phyloP scores from a whole-genome alignment of 53 echinoderm and acorn worm genomes.

The Stichopus horrens region DNA sequence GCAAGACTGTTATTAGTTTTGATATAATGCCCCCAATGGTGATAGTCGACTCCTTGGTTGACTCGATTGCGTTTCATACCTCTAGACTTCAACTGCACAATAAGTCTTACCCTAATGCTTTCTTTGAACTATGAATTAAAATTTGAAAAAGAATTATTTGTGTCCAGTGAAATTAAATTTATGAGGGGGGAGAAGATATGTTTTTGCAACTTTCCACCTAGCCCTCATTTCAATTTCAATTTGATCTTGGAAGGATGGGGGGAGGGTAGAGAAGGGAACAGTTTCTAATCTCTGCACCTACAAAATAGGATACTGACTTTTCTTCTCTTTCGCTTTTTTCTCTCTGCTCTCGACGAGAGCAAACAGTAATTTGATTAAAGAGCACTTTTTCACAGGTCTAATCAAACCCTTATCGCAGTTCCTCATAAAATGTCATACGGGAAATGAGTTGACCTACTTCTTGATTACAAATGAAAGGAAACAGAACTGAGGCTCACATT shows the following conservation, averaged over 20 bases:
- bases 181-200: not conserved
- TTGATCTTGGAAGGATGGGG: not conserved
- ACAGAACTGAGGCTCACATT: not conserved
- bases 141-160: too few relatives aligned
- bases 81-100: too few relatives aligned
- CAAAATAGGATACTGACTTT: not conserved
- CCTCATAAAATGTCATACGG: not conserved
- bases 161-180: constrained; percentile 40
- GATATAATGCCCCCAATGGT: too few relatives aligned
- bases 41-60: too few relatives aligned
- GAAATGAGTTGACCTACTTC: not conserved
- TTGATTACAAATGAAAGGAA: not conserved
- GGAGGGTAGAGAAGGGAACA: not conserved
- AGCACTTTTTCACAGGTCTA: not conserved
- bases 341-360: not conserved
- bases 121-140: too few relatives aligned
- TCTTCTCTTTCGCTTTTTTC: not conserved
- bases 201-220: too few relatives aligned
- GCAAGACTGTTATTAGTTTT: too few relatives aligned
- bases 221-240: too few relatives aligned
- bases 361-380: constrained; percentile 6
- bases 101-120: too few relatives aligned
- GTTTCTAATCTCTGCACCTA: not conserved
- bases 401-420: not conserved
- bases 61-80: too few relatives aligned